Percentiles rank a stretch among this genome's conserved stretches.
phyloP scores from a whole-genome alignment of 2,113 vertebrate genomes.

The Chionis minor region DNA sequence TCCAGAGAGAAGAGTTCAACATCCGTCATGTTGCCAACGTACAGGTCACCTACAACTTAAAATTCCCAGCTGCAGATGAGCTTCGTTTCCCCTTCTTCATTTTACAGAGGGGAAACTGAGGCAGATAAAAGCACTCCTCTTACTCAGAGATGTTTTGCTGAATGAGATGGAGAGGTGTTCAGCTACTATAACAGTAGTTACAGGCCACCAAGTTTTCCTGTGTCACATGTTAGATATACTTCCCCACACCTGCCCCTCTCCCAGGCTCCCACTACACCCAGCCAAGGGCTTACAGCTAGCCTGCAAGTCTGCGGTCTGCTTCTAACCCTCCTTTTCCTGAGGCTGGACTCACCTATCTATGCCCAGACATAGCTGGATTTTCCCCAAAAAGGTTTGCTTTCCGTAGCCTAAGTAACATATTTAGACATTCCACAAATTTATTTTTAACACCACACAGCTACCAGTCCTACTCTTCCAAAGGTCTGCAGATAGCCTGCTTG shows the following conservation, averaged over 20 bases:
- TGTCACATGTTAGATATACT: background rate
- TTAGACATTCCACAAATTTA: background rate
- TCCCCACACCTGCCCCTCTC: background rate
- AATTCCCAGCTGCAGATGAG: background rate
- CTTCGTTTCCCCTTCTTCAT: background rate
- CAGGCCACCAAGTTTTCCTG: background rate
- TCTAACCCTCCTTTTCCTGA: background rate
- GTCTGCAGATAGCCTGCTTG: background rate
- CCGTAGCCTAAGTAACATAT: background rate
- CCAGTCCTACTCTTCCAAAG: background rate
- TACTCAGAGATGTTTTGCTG: background rate
- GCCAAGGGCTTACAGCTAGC: background rate
- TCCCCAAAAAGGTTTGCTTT: background rate
- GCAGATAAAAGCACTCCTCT: background rate
- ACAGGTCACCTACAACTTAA: background rate
- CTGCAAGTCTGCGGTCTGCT: background rate
- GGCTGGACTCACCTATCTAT: background rate
- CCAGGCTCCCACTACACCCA: background rate
- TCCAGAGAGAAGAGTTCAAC: background rate
- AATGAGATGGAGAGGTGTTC: background rate
- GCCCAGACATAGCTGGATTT: background rate
- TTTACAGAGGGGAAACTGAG: background rate
- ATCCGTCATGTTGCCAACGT: background rate
- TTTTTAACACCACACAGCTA: background rate
- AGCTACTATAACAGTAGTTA: background rate